These are phyloP conservation scores for Rutilus rutilus DNA, from an alignment of 2,113 vertebrate species.

Conservation along the genomic window DNA sequence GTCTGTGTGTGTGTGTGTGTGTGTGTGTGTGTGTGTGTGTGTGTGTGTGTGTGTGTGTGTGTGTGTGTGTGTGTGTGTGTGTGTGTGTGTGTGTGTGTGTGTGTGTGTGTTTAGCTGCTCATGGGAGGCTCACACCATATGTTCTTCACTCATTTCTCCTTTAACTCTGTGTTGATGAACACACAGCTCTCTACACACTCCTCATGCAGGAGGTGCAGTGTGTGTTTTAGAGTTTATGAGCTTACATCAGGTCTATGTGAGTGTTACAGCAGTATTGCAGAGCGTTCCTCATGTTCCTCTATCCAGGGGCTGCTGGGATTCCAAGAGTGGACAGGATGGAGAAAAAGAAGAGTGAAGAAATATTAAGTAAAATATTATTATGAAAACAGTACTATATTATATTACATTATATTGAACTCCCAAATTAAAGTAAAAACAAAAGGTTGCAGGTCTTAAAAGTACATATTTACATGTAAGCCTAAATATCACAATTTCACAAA, in stretches of 20 bases:
- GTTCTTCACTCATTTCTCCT: not conserved
- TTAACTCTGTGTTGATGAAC: not conserved
- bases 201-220: not conserved
- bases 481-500: too few species aligned
- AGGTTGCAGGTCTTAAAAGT: not conserved
- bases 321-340: not conserved
- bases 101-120: not conserved
- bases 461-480: too few species aligned
- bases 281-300: not conserved
- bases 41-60: too few species aligned
- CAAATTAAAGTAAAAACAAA: not conserved
- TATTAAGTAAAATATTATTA: not conserved
- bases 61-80: too few species aligned
- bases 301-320: not conserved
- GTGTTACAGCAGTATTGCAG: constrained; percentile 19
- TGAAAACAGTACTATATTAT: not conserved
- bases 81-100: not conserved
- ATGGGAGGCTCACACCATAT: constrained; percentile 17
- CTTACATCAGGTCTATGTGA: constrained; percentile 26
- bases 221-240: constrained; percentile 7
- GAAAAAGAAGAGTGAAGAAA: not conserved
- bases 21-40: too few species aligned
- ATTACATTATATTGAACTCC: not conserved
- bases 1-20: too few species aligned
- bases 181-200: not conserved